Conservation (phyloP, 2,113 vertebrate genomes). For the Suricata suricatta region DNA sequence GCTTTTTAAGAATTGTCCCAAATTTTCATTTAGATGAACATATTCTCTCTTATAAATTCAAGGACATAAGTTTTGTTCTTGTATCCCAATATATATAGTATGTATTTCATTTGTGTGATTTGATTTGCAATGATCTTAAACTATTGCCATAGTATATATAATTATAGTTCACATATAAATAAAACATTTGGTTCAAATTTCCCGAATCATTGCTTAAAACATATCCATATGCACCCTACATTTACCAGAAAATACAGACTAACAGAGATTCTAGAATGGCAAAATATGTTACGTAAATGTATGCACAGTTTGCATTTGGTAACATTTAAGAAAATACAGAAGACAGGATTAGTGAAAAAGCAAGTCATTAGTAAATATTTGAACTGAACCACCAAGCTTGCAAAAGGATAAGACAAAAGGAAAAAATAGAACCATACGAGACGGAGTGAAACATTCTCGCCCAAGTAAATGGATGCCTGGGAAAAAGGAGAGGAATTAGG, state of each 20-base stretch:
- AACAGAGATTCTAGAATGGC: background rate
- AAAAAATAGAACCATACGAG: no score
- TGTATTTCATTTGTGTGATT: background rate
- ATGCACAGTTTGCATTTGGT: background rate
- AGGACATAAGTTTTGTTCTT: background rate
- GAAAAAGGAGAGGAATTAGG: background rate
- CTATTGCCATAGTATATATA: background rate
- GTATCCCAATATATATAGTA: background rate
- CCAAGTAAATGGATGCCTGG: background rate
- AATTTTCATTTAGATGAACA: background rate
- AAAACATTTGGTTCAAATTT: background rate
- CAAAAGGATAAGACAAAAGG: background rate
- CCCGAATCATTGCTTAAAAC: background rate
- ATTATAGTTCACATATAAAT: background rate
- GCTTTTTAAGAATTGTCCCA: background rate
- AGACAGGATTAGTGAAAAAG: background rate
- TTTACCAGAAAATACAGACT: background rate
- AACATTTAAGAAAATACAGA: background rate
- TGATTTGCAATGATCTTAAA: background rate
- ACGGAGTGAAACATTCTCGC: background rate
- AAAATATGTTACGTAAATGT: background rate
- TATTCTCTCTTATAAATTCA: background rate
- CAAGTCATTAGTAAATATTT: background rate
- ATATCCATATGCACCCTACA: background rate
- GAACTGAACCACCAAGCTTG: background rate